phyloP scores from a whole-genome alignment of 2,113 vertebrate species.

The Cyanocitta stelleri region DNA sequence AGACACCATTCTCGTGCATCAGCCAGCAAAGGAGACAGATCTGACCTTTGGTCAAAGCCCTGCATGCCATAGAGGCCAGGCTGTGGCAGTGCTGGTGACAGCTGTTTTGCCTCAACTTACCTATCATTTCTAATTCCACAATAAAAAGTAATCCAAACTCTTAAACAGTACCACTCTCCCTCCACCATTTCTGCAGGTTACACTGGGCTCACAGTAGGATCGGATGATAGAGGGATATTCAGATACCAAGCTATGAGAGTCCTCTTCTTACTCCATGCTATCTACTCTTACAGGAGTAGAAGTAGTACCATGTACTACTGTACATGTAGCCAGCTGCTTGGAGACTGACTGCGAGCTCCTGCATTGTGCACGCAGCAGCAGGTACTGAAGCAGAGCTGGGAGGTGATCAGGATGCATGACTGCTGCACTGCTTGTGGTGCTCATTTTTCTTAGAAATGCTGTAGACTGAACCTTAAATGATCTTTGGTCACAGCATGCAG shows the following conservation, averaged over 20 bases:
- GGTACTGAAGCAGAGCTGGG: not conserved
- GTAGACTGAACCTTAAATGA: not conserved
- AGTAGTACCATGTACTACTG: not conserved
- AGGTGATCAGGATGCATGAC: rapidly evolving
- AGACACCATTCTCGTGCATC: not conserved
- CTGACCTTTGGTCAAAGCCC: not conserved
- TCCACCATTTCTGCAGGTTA: not conserved
- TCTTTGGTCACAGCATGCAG: not conserved
- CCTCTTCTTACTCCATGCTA: not conserved
- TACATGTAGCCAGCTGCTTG: not conserved
- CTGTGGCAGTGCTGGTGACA: not conserved
- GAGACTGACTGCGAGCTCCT: not conserved
- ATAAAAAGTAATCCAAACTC: not conserved
- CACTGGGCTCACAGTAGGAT: not conserved
- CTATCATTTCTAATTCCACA: not conserved
- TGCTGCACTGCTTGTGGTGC: not conserved
- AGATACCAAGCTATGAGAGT: not conserved
- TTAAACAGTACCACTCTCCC: not conserved
- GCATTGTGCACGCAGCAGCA: not conserved
- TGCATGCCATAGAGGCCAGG: not conserved
- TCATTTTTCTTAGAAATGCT: not conserved
- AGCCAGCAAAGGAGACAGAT: not conserved
- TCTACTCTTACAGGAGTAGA: not conserved
- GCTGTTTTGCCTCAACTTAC: not conserved
- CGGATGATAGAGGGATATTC: not conserved